Conservation (phyloP, 1,140 invertebrate genomes). For the Plodia interpunctella region DNA sequence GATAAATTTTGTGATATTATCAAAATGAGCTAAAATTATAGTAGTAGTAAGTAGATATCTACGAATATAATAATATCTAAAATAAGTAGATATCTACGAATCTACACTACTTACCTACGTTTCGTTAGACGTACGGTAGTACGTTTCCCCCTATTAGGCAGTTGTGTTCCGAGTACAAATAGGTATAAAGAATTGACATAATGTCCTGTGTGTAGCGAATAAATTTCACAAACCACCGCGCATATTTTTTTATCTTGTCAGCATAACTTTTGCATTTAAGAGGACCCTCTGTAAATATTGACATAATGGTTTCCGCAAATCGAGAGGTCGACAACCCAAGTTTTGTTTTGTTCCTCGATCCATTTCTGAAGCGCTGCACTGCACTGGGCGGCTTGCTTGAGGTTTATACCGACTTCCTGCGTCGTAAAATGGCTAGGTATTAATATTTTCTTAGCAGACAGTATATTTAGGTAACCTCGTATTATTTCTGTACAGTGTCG, state of each 20-base stretch:
- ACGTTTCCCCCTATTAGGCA: too few species aligned
- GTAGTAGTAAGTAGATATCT: too few species aligned
- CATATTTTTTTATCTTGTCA: constrained; percentile 17
- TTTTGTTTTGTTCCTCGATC: constrained; percentile 8
- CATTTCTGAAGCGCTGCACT: constrained; percentile 6
- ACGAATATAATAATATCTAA: too few species aligned
- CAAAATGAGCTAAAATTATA: too few species aligned
- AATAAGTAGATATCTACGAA: too few species aligned
- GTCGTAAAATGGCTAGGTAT: neutral
- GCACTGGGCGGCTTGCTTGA: neutral
- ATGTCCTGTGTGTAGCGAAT: constrained; percentile 15
- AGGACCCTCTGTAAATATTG: constrained; percentile 22
- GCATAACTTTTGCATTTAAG: constrained; percentile 22
- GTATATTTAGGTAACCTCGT: constrained; percentile 51
- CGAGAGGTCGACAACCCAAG: constrained; percentile 18
- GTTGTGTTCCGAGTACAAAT: too few species aligned
- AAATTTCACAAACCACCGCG: constrained; percentile 3
- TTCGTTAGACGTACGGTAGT: too few species aligned
- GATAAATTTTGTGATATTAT: too few species aligned
- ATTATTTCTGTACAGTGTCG: constrained; percentile 53
- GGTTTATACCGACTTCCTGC: neutral
- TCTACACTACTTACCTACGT: too few species aligned
- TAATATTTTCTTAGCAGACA: constrained; percentile 29
- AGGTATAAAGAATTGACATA: neutral
- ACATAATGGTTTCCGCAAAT: constrained; percentile 14